A percentile compares a stretch with the other conserved stretches of the same genome.
Conservation (phyloP, 2,113 vertebrate genomes). For the Ammodytes marinus region DNA sequence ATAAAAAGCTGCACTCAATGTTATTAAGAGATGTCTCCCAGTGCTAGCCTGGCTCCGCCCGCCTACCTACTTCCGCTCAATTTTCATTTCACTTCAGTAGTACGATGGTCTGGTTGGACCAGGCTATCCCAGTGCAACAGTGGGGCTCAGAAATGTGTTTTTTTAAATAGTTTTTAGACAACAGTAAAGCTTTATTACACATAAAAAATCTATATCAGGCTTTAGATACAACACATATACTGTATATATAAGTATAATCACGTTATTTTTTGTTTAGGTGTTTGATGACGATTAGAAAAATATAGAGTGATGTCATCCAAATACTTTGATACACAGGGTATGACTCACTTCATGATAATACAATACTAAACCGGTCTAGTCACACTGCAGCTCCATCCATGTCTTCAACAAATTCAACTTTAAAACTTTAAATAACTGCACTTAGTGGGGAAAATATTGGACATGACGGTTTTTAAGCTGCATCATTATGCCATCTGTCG, state of each 20-base stretch:
- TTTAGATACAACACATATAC: background rate
- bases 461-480: conserved; percentile 38
- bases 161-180: background rate
- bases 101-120: too few relatives aligned
- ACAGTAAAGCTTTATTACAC: background rate
- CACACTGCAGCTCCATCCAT: background rate
- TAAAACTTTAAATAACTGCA: conserved; percentile 25
- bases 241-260: background rate
- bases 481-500: conserved; percentile 38
- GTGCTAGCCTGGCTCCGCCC: too few relatives aligned
- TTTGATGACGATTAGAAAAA: background rate
- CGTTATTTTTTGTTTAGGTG: background rate
- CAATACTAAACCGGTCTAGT: background rate
- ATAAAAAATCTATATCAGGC: background rate
- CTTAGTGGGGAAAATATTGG: background rate
- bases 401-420: background rate
- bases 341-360: background rate
- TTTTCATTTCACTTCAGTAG: too few relatives aligned
- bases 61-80: too few relatives aligned
- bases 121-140: too few relatives aligned
- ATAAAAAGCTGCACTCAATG: background rate
- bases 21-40: too few relatives aligned
- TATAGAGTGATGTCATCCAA: background rate
- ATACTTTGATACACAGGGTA: background rate
- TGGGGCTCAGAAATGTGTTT: background rate